Conservation (phyloP, 2,888 invertebrate species). For the Nephrocerus scutellatus region DNA sequence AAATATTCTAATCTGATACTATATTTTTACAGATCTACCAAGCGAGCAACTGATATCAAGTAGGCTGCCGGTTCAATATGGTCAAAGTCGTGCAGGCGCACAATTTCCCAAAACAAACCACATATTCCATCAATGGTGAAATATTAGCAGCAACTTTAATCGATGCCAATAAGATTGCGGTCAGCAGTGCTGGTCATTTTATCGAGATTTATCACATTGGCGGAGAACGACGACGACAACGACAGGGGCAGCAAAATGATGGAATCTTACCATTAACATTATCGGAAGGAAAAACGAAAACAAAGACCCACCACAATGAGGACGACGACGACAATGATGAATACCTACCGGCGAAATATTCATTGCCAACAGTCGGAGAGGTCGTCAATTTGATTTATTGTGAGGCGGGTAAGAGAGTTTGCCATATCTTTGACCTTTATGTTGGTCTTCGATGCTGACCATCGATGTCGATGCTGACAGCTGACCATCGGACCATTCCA, state of each 20-base stretch:
- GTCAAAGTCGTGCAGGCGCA: conserved; percentile 46
- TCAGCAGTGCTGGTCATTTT: conserved; percentile 45
- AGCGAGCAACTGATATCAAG: too few relatives aligned
- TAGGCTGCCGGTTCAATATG: conserved; percentile 34
- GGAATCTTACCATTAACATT: conserved; percentile 10
- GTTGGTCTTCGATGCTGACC: too few relatives aligned
- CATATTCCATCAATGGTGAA: conserved; percentile 42
- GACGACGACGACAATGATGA: conserved; percentile 25
- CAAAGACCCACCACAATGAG: too few relatives aligned
- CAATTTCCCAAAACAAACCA: conserved; percentile 44
- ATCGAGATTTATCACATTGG: conserved; percentile 44
- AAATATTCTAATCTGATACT: too few relatives aligned
- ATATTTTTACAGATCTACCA: too few relatives aligned
- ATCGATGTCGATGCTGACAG: too few relatives aligned
- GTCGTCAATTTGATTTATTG: conserved; percentile 62
- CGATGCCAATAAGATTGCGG: conserved; percentile 40
- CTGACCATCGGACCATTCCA: too few relatives aligned
- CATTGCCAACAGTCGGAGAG: conserved; percentile 67
- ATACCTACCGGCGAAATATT: conserved; percentile 42
- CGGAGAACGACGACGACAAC: conserved; percentile 26
- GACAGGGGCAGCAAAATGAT: conserved; percentile 10
- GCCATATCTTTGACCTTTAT: too few relatives aligned
- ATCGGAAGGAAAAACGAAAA: too few relatives aligned
- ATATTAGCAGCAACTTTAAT: conserved; percentile 41
- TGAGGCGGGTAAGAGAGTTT: conserved; percentile 55